Evolutionary conservation across 2,113 vertebrate genomes (phyloP).

Genomic region (Lethenteron camtschaticum): DNA sequence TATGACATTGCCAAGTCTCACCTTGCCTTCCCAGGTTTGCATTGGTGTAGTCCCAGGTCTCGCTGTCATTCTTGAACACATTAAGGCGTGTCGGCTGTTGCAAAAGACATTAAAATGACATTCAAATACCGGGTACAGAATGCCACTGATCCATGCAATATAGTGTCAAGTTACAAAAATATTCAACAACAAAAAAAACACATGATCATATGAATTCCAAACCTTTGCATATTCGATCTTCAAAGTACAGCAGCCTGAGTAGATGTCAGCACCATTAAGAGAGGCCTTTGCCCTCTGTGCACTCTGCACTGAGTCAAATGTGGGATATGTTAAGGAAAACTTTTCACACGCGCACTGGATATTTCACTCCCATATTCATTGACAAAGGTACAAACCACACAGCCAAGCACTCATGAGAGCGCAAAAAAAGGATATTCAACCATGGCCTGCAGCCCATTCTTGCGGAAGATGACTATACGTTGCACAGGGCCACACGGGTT

Average conservation of each 20-base stretch:
- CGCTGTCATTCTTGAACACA: conserved; percentile 91
- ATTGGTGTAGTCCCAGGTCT: conserved; percentile 94
- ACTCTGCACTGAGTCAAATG: conserved; percentile 77
- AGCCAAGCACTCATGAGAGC: too few relatives aligned
- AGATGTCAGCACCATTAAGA: conserved; percentile 77
- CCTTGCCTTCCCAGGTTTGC: conserved; percentile 78
- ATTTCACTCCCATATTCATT: background rate
- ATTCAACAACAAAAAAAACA: too few relatives aligned
- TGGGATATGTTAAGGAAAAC: conserved; percentile 30
- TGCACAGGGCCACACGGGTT: conserved; percentile 84
- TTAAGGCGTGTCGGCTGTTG: conserved; percentile 66
- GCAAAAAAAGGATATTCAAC: conserved; percentile 69
- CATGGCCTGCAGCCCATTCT: conserved; percentile 88
- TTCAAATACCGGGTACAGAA: too few relatives aligned
- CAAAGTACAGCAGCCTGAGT: conserved; percentile 78
- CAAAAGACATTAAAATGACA: conserved; percentile 5
- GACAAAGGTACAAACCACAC: too few relatives aligned
- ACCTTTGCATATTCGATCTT: conserved; percentile 96
- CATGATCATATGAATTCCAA: background rate
- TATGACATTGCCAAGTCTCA: conserved; percentile 18
- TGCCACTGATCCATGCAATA: too few relatives aligned
- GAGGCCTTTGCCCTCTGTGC: conserved; percentile 83
- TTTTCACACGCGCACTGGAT: background rate
- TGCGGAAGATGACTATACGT: conserved; percentile 85
- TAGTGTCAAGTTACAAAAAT: too few relatives aligned